Percentiles rank a stretch among this genome's conserved stretches.
Conservation (phyloP, 2,797 vertebrate species). For the Emydoidea blandingii region DNA sequence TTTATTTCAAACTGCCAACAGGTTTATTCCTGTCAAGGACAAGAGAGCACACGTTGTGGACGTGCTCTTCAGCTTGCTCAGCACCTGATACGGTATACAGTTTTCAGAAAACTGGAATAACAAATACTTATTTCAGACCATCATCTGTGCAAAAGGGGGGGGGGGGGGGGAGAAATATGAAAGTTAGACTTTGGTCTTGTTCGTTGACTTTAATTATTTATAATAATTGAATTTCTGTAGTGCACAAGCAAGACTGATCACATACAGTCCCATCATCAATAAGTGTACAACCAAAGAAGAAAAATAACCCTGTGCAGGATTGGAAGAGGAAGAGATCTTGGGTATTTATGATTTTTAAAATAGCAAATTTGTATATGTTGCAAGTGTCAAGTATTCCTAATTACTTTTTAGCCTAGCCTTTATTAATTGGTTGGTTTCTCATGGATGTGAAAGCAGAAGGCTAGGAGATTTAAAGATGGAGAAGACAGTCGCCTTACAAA, state of each 20-base stretch:
- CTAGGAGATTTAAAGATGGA: not conserved
- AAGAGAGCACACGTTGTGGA: not conserved
- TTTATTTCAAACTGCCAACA: constrained; percentile 10
- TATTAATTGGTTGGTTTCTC: not conserved
- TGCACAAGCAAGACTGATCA: not conserved
- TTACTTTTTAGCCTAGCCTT: not conserved
- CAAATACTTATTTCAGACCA: not conserved
- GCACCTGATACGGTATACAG: not conserved
- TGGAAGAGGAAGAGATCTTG: not conserved
- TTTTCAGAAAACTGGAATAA: not conserved
- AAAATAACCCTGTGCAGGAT: not conserved
- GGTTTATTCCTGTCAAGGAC: not conserved
- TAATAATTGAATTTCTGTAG: not conserved
- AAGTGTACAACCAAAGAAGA: not conserved
- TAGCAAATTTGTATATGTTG: not conserved
- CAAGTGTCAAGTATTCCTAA: not conserved
- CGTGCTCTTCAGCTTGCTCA: not conserved
- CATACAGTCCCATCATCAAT: not conserved
- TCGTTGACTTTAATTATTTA: not conserved
- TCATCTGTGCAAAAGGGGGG: not conserved
- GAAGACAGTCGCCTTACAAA: not conserved
- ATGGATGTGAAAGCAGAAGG: not conserved
- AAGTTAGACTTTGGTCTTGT: not conserved
- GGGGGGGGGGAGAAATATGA: not conserved
- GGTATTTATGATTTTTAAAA: not conserved